A percentile compares a stretch with the other conserved stretches of the same genome.
Evolutionary conservation across 2,113 vertebrate genomes (phyloP).

Genomic region (Malaclemys terrapin): DNA sequence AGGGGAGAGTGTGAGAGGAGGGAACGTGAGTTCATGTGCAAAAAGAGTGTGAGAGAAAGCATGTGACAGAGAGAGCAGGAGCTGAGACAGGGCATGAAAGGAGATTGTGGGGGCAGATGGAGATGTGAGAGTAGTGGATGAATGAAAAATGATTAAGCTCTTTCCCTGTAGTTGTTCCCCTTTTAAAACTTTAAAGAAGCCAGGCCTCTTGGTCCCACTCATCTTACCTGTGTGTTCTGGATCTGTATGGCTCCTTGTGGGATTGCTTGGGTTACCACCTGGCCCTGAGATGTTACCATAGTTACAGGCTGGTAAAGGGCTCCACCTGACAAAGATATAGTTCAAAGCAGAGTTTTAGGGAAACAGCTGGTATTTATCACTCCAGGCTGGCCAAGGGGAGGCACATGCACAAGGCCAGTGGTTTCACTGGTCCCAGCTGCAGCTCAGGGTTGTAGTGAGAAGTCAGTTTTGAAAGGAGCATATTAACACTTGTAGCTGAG

Average conservation of each 20-base stretch:
- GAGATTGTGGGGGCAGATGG: not conserved
- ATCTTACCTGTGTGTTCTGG: conserved; percentile 94
- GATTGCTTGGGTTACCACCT: conserved; percentile 95
- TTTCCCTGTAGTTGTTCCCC: not conserved
- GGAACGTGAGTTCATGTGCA: not conserved
- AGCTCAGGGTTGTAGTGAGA: not conserved
- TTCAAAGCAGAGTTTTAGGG: conserved; percentile 52
- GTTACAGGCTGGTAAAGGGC: conserved; percentile 98
- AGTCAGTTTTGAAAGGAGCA: not conserved
- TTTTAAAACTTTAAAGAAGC: not conserved
- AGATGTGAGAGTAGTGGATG: not conserved
- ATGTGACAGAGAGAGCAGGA: not conserved
- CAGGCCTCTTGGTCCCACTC: too few species aligned
- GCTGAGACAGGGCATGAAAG: not conserved
- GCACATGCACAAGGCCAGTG: not conserved
- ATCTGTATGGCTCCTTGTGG: conserved; percentile 96
- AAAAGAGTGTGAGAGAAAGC: not conserved
- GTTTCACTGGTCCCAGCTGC: not conserved
- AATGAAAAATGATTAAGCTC: not conserved
- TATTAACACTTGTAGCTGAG: not conserved
- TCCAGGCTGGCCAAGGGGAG: not conserved
- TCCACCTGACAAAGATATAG: conserved; percentile 87
- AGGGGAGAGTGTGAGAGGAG: not conserved
- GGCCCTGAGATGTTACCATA: conserved; percentile 99
- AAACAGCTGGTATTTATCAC: not conserved